Evolutionary conservation across 2,113 vertebrate genomes (phyloP).

Genomic region (Stercorarius parasiticus): DNA sequence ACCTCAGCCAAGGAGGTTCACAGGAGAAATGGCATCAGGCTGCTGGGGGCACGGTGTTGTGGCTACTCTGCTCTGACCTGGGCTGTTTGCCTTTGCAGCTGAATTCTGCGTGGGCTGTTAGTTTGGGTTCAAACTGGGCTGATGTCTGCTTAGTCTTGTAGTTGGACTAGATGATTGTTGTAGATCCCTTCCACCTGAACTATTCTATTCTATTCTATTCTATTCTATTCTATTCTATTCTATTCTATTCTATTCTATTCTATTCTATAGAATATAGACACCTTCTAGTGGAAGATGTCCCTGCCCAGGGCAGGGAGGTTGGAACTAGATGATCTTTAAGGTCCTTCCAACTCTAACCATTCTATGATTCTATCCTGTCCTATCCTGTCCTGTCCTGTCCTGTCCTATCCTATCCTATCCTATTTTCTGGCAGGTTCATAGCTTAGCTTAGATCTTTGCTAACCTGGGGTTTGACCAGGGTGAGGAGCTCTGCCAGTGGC

Average conservation of each 20-base stretch:
- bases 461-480: background rate
- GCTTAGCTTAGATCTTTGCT: background rate
- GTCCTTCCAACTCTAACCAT: background rate
- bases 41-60: background rate
- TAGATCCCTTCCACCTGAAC: background rate
- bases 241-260: background rate
- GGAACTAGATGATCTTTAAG: background rate
- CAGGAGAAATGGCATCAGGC: background rate
- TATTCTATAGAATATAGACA: background rate
- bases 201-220: background rate
- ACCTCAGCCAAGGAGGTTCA: background rate
- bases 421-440: background rate
- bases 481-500: background rate
- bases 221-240: background rate
- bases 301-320: background rate
- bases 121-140: background rate
- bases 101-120: background rate
- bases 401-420: background rate
- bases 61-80: background rate
- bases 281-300: background rate
- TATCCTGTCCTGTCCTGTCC: background rate
- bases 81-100: background rate
- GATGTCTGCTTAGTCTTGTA: background rate
- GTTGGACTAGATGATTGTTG: background rate
- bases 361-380: background rate